Base-by-base conservation (phyloP, 2,113 vertebrate species). In the Cervus canadensis region DNA sequence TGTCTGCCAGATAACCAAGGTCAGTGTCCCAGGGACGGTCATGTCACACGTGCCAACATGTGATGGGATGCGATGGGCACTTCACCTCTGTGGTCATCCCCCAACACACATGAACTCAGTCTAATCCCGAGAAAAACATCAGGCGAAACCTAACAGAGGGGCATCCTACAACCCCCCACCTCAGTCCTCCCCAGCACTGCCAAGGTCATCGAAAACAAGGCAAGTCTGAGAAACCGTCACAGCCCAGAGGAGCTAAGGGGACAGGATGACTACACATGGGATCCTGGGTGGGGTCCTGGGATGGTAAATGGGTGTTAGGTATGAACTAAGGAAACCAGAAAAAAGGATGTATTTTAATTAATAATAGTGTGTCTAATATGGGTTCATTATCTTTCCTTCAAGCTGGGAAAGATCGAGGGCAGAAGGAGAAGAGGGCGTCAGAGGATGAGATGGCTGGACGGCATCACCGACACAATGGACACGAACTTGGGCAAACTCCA, bases 11-110 rank as follows among this genome's bases (percentile, higher is more conserved):
- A 30, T 10, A 64, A 33, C 10, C 30, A 17, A 74, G 62, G 91
- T 26, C 52, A 48, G 3, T 2, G 5, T 3, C 1, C 1, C 26
- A 12, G 16, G 6, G n/a, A 5, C 12, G 4, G 48, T 2, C 11
- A 15, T 21, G 79, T 7, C 21, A 43, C 36, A n/a, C 3, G 0
- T 9, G 17, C 14, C 50, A 10, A 7, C 50, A 8, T 13, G 2
- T 5, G 81, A 48, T 45, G 40, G 52, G 28, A 56, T 6, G 40
- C 28, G 40, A 6, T 23, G 67, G 30, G 43, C 43, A 13, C 81
- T 5, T 28, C 81, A 14, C 52, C 28, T 7, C 88, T 2, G 5
- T 45, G 14, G 40, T 9, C 74, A 1, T 4, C 43, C 43, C 43
- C 25, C 25, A 16, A 28, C 43, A 48, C 43, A 7, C 74, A 45